Conservation (phyloP, 2,888 invertebrate species). For the Lumbricus terrestris region DNA sequence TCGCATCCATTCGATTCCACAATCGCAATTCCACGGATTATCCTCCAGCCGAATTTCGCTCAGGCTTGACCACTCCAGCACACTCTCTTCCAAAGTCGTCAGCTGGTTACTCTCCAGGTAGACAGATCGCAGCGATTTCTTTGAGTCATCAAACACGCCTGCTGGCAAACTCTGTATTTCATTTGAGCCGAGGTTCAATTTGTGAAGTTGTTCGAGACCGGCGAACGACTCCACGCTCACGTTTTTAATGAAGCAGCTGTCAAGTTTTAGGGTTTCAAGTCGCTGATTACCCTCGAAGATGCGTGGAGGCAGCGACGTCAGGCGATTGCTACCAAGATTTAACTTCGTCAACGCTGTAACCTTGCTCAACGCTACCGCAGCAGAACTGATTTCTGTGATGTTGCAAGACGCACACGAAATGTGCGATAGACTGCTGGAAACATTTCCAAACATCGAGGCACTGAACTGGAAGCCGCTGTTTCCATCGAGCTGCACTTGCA, state of each 20-base stretch:
- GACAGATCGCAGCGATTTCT: not conserved
- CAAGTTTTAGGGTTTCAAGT: not conserved
- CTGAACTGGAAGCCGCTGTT: not conserved
- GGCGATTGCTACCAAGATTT: not conserved
- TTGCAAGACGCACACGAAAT: not conserved
- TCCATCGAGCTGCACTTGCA: not conserved
- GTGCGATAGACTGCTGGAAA: not conserved
- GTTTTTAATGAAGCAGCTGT: not conserved
- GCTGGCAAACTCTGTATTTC: not conserved
- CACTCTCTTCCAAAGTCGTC: not conserved
- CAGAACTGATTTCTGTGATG: not conserved
- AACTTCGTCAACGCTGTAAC: not conserved
- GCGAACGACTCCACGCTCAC: not conserved
- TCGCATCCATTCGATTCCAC: not conserved
- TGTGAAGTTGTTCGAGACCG: not conserved
- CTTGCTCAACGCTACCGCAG: not conserved
- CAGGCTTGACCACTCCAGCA: not conserved
- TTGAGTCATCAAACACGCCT: not conserved
- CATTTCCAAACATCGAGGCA: not conserved
- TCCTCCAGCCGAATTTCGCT: not conserved
- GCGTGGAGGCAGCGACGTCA: not conserved
- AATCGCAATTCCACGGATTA: slow-evolving; percentile 10
- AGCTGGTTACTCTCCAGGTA: not conserved
- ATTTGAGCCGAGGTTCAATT: not conserved
- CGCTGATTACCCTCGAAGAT: not conserved